Conservation (phyloP, 1,140 invertebrate genomes). For the Anoplophora glabripennis region DNA sequence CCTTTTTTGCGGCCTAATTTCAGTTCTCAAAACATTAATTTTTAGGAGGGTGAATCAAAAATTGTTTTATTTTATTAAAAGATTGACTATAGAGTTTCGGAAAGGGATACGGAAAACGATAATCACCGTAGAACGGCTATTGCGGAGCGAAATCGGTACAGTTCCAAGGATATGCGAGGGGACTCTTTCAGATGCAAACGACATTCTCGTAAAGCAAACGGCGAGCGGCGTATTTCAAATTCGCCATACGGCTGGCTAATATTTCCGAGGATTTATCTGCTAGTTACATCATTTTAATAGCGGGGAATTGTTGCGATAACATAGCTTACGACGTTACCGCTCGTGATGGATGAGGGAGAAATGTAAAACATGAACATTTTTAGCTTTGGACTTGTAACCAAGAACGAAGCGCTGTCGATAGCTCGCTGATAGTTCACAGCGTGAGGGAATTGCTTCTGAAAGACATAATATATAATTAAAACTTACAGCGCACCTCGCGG, state of each 20-base stretch:
- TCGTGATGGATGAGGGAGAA: neutral
- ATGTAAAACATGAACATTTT: conserved; percentile 1
- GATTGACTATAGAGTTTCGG: too few relatives aligned
- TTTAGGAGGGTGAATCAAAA: too few relatives aligned
- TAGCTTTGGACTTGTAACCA: conserved; percentile 1
- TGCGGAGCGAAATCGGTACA: too few relatives aligned
- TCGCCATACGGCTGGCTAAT: conserved; percentile 5
- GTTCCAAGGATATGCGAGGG: neutral
- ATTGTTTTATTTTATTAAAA: too few relatives aligned
- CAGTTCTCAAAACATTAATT: too few relatives aligned
- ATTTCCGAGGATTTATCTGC: conserved; percentile 7
- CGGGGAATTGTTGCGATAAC: conserved; percentile 4
- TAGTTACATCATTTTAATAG: conserved; percentile 11
- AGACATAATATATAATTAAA: conserved; percentile 1
- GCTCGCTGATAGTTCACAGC: conserved; percentile 7
- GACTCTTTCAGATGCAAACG: neutral
- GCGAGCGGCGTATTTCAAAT: conserved; percentile 5
- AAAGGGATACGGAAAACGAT: too few relatives aligned
- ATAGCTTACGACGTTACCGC: conserved; percentile 1
- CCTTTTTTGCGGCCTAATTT: too few relatives aligned
- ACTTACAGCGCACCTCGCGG: too few relatives aligned
- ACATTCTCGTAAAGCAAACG: neutral
- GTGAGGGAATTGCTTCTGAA: conserved; percentile 8
- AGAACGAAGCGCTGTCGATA: conserved; percentile 2
- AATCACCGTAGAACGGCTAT: too few relatives aligned